Conservation (phyloP, 1,140 invertebrate species). For the Megalonaias nervosa region DNA sequence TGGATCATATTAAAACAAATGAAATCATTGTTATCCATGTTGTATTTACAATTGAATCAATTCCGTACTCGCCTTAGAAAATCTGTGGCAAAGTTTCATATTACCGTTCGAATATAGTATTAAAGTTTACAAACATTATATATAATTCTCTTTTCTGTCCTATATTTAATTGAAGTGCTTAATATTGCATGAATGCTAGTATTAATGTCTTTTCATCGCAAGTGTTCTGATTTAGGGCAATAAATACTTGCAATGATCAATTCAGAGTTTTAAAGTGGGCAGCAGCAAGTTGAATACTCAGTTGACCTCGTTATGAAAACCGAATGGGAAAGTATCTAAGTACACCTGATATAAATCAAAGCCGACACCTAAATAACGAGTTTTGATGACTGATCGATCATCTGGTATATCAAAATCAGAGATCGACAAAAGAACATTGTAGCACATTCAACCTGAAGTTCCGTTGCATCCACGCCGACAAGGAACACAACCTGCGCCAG, state of each 20-base stretch:
- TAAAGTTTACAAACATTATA: too few relatives aligned
- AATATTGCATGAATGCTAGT: too few relatives aligned
- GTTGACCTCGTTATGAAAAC: not conserved
- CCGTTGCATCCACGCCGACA: constrained; percentile 40
- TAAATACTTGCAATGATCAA: not conserved
- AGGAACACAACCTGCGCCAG: constrained; percentile 46
- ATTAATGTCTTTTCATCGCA: too few relatives aligned
- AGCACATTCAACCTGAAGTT: constrained; percentile 30
- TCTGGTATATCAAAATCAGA: not conserved
- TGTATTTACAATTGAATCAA: too few relatives aligned
- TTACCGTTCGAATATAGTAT: too few relatives aligned
- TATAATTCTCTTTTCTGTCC: too few relatives aligned
- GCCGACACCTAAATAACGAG: not conserved
- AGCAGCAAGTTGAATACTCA: not conserved
- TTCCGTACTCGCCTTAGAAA: too few relatives aligned
- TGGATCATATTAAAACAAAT: too few relatives aligned
- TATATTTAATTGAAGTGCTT: too few relatives aligned
- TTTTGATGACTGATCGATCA: not conserved
- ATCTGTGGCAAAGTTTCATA: too few relatives aligned
- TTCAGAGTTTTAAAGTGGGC: not conserved
- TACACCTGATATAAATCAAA: not conserved
- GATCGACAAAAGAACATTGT: not conserved
- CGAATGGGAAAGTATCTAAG: not conserved
- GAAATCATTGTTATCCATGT: too few relatives aligned
- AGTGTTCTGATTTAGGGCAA: too few relatives aligned